A percentile compares a stretch with the other conserved stretches of the same genome.
phyloP scores from a whole-genome alignment of 2,888 invertebrate genomes.

The Kuschelorhynchus macadamiae region DNA sequence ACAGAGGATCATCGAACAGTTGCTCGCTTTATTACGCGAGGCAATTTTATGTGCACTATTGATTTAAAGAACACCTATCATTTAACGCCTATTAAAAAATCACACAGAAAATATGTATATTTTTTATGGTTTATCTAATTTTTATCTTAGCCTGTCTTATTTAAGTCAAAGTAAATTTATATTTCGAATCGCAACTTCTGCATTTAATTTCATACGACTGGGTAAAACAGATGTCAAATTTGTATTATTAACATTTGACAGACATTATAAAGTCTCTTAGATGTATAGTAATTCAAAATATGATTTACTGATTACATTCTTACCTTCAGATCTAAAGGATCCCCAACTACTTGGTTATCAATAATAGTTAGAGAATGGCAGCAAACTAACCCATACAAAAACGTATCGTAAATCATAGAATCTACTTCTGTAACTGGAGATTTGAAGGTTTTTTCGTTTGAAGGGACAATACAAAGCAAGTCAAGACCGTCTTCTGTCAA shows the following conservation, averaged over 20 bases:
- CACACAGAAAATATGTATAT: constrained; percentile 7
- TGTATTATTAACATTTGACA: too few species aligned
- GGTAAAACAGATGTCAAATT: too few species aligned
- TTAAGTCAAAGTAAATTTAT: too few species aligned
- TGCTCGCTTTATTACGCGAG: not conserved
- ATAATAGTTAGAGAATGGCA: constrained; percentile 95
- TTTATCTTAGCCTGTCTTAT: too few species aligned
- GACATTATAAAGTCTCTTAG: too few species aligned
- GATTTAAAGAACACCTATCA: constrained; percentile 8
- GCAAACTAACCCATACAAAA: constrained; percentile 84
- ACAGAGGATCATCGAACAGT: constrained; percentile 1
- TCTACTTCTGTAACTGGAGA: constrained; percentile 69
- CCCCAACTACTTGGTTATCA: constrained; percentile 86
- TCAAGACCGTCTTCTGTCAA: constrained; percentile 96
- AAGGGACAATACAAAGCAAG: constrained; percentile 92
- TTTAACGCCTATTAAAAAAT: not conserved
- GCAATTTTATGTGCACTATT: constrained; percentile 2
- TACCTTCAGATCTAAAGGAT: constrained; percentile 93
- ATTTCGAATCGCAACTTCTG: too few species aligned
- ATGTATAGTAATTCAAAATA: too few species aligned
- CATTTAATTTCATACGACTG: too few species aligned
- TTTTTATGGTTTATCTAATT: too few species aligned
- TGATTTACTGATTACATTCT: too few species aligned
- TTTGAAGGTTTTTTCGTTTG: constrained; percentile 69
- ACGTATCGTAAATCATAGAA: constrained; percentile 67